Evolutionary conservation across 2,113 vertebrate species (phyloP).

Genomic region (Notiomystis cincta): DNA sequence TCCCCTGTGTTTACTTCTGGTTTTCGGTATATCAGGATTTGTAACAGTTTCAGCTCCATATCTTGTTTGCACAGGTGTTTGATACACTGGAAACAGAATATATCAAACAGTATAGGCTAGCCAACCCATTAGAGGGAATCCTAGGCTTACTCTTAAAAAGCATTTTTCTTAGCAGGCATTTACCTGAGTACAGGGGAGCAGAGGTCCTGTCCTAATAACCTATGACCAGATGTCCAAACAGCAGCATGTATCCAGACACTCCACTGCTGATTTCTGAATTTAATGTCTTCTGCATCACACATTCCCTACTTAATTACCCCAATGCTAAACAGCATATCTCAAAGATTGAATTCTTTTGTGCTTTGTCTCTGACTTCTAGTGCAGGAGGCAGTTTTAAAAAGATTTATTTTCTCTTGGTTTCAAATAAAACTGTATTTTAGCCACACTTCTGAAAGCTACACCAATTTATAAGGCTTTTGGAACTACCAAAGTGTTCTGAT

Average conservation of each 20-base stretch:
- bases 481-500: background rate
- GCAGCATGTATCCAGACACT: background rate
- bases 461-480: background rate
- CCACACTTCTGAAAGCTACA: background rate
- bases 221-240: background rate
- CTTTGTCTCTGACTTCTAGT: background rate
- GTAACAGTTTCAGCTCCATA: background rate
- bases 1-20: background rate
- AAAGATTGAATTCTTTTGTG: background rate
- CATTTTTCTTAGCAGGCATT: background rate
- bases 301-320: background rate
- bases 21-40: background rate
- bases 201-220: background rate
- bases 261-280: background rate
- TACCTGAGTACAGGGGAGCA: background rate
- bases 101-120: background rate
- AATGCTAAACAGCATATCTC: background rate
- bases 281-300: background rate
- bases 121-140: background rate
- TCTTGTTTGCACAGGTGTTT: background rate
- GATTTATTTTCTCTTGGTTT: background rate
- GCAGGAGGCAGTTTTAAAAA: background rate
- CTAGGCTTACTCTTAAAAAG: background rate
- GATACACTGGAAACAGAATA: background rate
- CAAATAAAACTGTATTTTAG: background rate